Evolutionary conservation across 2,888 invertebrate species (phyloP).

Genomic region (Cheilosia vulpina): DNA sequence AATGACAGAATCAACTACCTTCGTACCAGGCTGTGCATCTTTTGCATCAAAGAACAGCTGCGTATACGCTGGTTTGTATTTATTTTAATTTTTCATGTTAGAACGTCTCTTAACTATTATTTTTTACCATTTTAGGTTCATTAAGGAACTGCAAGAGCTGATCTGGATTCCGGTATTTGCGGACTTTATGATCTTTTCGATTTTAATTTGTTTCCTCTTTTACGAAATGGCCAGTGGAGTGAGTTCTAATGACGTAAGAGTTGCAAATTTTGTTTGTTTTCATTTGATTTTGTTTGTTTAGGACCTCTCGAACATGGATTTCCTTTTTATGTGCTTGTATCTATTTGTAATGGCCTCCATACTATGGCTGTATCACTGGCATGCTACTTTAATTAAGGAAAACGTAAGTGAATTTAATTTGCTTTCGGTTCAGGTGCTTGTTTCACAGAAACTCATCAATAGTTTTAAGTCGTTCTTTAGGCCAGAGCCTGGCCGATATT

Average conservation of each 20-base stretch:
- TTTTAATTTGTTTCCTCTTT: constrained; percentile 80
- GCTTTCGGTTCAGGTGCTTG: too few species aligned
- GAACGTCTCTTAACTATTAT: too few species aligned
- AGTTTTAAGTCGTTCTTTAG: too few species aligned
- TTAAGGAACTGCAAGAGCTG: constrained; percentile 76
- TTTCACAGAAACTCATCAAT: too few species aligned
- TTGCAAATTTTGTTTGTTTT: not conserved
- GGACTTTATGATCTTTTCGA: constrained; percentile 80
- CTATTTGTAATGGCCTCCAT: constrained; percentile 78
- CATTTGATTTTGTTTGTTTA: constrained; percentile 27
- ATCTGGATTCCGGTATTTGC: constrained; percentile 79
- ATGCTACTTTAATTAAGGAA: constrained; percentile 79
- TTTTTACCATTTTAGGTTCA: constrained; percentile 61
- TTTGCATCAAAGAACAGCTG: constrained; percentile 77
- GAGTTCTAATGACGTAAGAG: constrained; percentile 58
- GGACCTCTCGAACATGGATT: constrained; percentile 79
- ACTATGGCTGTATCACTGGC: constrained; percentile 80
- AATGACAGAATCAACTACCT: constrained; percentile 63
- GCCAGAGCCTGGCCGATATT: too few species aligned
- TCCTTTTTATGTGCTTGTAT: constrained; percentile 78
- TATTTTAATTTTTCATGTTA: not conserved
- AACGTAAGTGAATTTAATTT: constrained; percentile 73
- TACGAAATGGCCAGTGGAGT: constrained; percentile 78
- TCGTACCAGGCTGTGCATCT: constrained; percentile 76
- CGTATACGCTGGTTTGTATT: constrained; percentile 76